A percentile compares a stretch with the other conserved stretches of the same genome.
phyloP scores from a whole-genome alignment of 1,140 invertebrate species.

The Dufourea novaeangliae region DNA sequence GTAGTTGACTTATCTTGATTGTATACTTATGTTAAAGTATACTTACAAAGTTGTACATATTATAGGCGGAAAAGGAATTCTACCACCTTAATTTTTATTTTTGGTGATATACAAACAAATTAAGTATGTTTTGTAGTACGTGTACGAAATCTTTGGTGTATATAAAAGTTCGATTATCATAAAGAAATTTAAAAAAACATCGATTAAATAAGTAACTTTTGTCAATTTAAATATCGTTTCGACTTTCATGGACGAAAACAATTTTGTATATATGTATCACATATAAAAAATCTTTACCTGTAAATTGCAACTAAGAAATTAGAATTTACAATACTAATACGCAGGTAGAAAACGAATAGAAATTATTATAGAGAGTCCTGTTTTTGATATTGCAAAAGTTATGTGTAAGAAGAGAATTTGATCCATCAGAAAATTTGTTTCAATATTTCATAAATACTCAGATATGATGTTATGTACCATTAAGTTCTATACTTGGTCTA shows the following conservation, averaged over 20 bases:
- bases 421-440: neutral
- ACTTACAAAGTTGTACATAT: conserved; percentile 32
- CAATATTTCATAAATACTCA: conserved; percentile 24
- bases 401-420: neutral
- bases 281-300: conserved; percentile 24
- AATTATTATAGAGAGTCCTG: conserved; percentile 14
- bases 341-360: conserved; percentile 16
- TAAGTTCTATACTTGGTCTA: neutral
- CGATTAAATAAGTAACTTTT: conserved; percentile 30
- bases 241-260: conserved; percentile 17
- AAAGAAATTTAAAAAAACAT: conserved; percentile 7
- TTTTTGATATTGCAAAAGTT: conserved; percentile 39
- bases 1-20: conserved; percentile 16
- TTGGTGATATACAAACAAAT: conserved; percentile 13
- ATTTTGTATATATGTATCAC: conserved; percentile 32
- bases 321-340: conserved; percentile 14
- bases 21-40: conserved; percentile 21
- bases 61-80: conserved; percentile 21
- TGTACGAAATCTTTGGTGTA: conserved; percentile 21
- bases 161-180: conserved; percentile 16
- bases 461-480: conserved; percentile 2
- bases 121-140: conserved; percentile 9
- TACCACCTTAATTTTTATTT: conserved; percentile 29
- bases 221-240: conserved; percentile 40
- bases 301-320: conserved; percentile 29